phyloP scores from a whole-genome alignment of 2,797 vertebrate species.

The Propithecus perrieri region DNA sequence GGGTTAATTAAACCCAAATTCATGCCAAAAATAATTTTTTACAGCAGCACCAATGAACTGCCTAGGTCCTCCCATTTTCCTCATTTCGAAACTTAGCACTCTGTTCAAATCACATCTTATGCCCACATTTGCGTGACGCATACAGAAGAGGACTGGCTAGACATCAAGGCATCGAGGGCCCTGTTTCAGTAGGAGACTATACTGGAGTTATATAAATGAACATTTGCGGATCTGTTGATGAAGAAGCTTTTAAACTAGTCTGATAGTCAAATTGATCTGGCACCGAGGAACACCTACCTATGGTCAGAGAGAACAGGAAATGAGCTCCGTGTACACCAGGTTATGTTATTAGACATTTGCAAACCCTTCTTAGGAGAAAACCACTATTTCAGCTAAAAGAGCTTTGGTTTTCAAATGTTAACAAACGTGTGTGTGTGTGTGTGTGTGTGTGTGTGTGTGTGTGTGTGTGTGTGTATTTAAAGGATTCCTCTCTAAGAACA shows the following conservation, averaged over 20 bases:
- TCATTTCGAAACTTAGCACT: neutral
- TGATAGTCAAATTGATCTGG: neutral
- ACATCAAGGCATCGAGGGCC: slow-evolving; percentile 77
- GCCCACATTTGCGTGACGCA: neutral
- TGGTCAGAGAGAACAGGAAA: neutral
- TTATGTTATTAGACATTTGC: neutral
- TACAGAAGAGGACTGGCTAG: slow-evolving; percentile 56
- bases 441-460: neutral
- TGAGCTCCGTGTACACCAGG: neutral
- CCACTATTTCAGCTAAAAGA: neutral
- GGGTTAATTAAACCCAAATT: slow-evolving; percentile 46
- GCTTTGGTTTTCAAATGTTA: slow-evolving; percentile 52
- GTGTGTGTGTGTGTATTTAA: neutral
- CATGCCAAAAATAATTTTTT: slow-evolving; percentile 23
- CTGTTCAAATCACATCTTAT: neutral
- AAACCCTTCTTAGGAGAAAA: slow-evolving; percentile 46
- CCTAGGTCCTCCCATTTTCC: neutral
- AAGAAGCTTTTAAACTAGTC: slow-evolving; percentile 52
- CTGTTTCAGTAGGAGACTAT: slow-evolving; percentile 19
- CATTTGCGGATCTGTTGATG: slow-evolving; percentile 54
- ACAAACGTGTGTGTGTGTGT: neutral
- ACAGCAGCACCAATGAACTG: neutral
- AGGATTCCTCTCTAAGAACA: slow-evolving; percentile 8
- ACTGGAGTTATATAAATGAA: neutral
- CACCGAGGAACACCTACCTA: neutral